Percentiles rank a stretch among this genome's conserved stretches.
phyloP scores from a whole-genome alignment of 2,888 invertebrate species.

The Drosophila bunnanda region DNA sequence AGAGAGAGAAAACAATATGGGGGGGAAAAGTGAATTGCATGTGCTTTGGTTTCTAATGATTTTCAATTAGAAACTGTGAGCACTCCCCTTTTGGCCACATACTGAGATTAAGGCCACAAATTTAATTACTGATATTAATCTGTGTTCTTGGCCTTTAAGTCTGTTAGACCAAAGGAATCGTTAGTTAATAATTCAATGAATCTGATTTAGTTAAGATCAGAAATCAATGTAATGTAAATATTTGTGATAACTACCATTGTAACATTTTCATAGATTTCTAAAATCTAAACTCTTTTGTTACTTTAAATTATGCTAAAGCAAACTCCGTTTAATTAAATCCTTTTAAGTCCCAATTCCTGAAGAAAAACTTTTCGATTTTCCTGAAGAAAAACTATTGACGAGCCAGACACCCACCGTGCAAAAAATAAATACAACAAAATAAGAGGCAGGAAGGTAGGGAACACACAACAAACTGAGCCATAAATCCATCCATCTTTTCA shows the following conservation, averaged over 20 bases:
- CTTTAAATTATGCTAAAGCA: not conserved
- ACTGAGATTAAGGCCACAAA: slow-evolving; percentile 24
- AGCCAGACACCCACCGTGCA: slow-evolving; percentile 28
- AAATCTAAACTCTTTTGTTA: not conserved
- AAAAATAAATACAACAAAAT: slow-evolving; percentile 9
- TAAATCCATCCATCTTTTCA: slow-evolving; percentile 77
- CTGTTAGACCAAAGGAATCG: not conserved
- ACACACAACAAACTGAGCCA: slow-evolving; percentile 48
- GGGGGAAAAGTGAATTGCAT: slow-evolving; percentile 35
- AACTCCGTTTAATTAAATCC: slow-evolving; percentile 18
- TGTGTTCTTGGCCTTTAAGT: not conserved
- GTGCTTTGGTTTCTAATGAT: slow-evolving; percentile 67
- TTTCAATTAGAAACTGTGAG: slow-evolving; percentile 74
- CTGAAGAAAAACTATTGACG: slow-evolving; percentile 24
- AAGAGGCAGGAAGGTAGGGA: slow-evolving; percentile 5
- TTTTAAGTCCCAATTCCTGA: not conserved
- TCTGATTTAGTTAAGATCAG: not conserved
- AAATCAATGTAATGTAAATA: not conserved
- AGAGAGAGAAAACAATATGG: not conserved
- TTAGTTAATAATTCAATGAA: not conserved
- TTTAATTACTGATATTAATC: slow-evolving; percentile 1
- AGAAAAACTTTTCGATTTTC: slow-evolving; percentile 8
- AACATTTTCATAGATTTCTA: not conserved
- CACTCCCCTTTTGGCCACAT: slow-evolving; percentile 37
- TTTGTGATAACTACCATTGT: too few species aligned